phyloP scores from a whole-genome alignment of 2,888 invertebrate genomes.

The Drosophila paramelanica region DNA sequence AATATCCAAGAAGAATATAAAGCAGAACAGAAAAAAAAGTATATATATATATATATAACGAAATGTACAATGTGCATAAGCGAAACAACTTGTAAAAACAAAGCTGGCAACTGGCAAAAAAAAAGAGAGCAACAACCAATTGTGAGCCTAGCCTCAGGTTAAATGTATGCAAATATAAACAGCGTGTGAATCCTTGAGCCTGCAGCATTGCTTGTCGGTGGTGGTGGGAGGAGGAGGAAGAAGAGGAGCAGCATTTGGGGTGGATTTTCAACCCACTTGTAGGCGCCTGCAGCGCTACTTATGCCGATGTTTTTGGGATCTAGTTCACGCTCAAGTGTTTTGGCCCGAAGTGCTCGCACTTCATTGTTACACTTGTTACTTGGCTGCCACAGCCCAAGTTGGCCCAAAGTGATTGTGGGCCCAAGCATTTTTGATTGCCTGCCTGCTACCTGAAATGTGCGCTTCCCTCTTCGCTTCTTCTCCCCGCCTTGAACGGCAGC shows the following conservation, averaged over 20 bases:
- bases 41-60: background rate
- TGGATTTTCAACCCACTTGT: slow-evolving; percentile 30
- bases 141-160: slow-evolving; percentile 65
- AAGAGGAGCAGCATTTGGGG: too few species aligned
- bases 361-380: slow-evolving; percentile 70
- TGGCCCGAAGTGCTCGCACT: slow-evolving; percentile 64
- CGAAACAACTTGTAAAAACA: slow-evolving; percentile 68
- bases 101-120: slow-evolving; percentile 49
- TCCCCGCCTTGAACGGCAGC: slow-evolving; percentile 1
- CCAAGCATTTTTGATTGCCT: slow-evolving; percentile 60
- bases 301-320: slow-evolving; percentile 71
- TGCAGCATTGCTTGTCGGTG: background rate
- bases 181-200: slow-evolving; percentile 63
- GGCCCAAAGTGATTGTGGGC: slow-evolving; percentile 53
- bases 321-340: slow-evolving; percentile 26
- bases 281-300: slow-evolving; percentile 67
- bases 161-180: slow-evolving; percentile 79
- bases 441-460: slow-evolving; percentile 34
- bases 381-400: slow-evolving; percentile 11
- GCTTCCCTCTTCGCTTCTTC: background rate
- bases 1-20: slow-evolving; percentile 48
- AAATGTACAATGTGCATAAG: slow-evolving; percentile 45
- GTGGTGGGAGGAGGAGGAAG: background rate
- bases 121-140: slow-evolving; percentile 21
- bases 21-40: slow-evolving; percentile 18